Conservation (phyloP, 2,113 vertebrate genomes). For the Gnathonemus echidnorhynchus region DNA sequence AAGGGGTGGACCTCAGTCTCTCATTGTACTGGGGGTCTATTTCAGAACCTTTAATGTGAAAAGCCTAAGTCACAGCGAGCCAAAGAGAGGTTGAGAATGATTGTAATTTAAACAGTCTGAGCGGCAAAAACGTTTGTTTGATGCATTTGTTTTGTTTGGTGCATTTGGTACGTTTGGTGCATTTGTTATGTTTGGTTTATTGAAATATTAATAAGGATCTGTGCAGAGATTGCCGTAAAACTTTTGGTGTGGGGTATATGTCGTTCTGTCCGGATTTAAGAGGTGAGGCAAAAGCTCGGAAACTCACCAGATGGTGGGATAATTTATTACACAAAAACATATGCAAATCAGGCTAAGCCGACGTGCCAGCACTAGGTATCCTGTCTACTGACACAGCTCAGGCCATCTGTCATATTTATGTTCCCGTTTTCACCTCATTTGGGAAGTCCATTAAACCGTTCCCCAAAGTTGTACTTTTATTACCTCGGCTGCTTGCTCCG, state of each 20-base stretch:
- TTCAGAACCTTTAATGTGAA: background rate
- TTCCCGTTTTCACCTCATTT: conserved; percentile 23
- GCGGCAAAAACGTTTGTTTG: background rate
- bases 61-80: background rate
- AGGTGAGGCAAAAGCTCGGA: conserved; percentile 20
- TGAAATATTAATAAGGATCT: background rate
- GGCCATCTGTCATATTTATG: conserved; percentile 37
- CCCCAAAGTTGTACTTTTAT: conserved; percentile 11
- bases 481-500: background rate
- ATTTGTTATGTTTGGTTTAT: background rate
- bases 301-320: conserved; percentile 35
- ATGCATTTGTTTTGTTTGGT: too few relatives aligned
- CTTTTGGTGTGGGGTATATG: conserved; percentile 8
- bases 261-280: conserved; percentile 3
- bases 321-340: conserved; percentile 45
- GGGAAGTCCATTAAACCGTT: conserved; percentile 11
- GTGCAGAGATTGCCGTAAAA: background rate
- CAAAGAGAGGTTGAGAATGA: background rate
- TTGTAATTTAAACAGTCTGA: background rate
- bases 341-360: conserved; percentile 39
- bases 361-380: conserved; percentile 29
- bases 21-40: background rate
- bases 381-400: conserved; percentile 27
- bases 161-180: too few relatives aligned
- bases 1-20: background rate